phyloP scores from a whole-genome alignment of 2,113 vertebrate genomes.

The Recurvirostra avosetta region DNA sequence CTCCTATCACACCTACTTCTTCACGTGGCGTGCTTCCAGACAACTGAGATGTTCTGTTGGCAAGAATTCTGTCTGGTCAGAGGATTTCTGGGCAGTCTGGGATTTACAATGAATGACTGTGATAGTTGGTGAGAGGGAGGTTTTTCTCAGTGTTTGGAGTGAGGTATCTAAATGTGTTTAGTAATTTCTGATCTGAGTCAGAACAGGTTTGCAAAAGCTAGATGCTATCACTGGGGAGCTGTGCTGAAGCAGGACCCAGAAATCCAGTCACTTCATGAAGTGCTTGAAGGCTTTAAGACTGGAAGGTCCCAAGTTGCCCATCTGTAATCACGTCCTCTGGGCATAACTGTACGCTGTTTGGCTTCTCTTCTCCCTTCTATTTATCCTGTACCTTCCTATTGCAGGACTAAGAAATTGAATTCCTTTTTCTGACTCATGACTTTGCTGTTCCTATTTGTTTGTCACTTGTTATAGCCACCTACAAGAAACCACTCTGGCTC shows the following conservation, averaged over 20 bases:
- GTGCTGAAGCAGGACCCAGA: not conserved
- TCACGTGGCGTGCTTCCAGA: not conserved
- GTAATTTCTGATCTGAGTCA: not conserved
- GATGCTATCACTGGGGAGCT: not conserved
- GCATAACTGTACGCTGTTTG: not conserved
- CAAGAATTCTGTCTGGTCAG: not conserved
- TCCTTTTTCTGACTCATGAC: conserved; percentile 29
- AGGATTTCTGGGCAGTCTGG: not conserved
- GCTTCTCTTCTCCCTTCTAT: not conserved
- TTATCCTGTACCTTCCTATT: not conserved
- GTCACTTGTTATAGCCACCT: not conserved
- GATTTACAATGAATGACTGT: not conserved
- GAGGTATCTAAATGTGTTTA: not conserved
- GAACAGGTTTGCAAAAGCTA: not conserved
- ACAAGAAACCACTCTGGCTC: not conserved
- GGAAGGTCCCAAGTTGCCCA: not conserved
- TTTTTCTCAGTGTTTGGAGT: not conserved
- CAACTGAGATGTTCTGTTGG: not conserved
- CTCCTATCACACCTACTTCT: not conserved
- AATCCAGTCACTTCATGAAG: not conserved
- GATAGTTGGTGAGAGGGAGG: not conserved
- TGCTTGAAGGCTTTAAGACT: not conserved
- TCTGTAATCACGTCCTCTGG: not conserved
- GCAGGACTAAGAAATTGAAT: conserved; percentile 18
- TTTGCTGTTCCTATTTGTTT: conserved; percentile 23